Evolutionary conservation across 1,140 invertebrate genomes (phyloP).

Genomic region (Lasioglossum albipes): DNA sequence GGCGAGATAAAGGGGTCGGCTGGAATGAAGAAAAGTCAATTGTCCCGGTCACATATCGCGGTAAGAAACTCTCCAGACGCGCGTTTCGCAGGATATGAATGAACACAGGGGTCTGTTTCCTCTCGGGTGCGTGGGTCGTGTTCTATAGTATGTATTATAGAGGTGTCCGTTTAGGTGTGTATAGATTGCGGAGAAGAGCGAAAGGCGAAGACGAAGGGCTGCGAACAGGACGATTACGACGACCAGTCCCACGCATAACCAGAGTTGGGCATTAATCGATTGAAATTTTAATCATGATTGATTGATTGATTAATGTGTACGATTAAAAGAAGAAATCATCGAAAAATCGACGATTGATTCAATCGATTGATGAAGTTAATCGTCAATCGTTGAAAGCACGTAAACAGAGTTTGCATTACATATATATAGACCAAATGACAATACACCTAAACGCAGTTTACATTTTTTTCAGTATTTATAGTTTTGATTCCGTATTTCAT

Average conservation of each 20-base stretch:
- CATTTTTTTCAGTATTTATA: no score
- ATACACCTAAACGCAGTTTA: no score
- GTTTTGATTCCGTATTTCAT: no score
- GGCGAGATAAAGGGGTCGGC: not conserved
- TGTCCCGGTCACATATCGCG: slow-evolving; percentile 24
- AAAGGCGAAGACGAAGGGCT: slow-evolving; percentile 47
- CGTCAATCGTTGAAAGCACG: no score
- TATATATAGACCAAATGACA: no score
- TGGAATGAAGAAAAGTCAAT: slow-evolving; percentile 29
- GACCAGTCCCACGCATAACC: slow-evolving; percentile 49
- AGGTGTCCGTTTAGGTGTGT: slow-evolving; percentile 32
- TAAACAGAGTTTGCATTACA: no score
- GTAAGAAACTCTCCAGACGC: slow-evolving; percentile 31
- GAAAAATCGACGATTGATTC: no score
- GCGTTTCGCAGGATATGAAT: slow-evolving; percentile 52
- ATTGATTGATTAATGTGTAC: no score
- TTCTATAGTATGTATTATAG: not conserved
- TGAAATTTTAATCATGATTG: no score
- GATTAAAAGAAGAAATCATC: no score
- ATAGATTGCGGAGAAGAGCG: slow-evolving; percentile 5
- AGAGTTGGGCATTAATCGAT: no score
- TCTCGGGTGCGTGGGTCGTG: slow-evolving; percentile 10
- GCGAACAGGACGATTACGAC: slow-evolving; percentile 49
- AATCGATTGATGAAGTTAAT: no score
- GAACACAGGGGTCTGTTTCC: slow-evolving; percentile 53